Conservation (phyloP, 2,888 invertebrate species). For the Lepidochitona cinerea region DNA sequence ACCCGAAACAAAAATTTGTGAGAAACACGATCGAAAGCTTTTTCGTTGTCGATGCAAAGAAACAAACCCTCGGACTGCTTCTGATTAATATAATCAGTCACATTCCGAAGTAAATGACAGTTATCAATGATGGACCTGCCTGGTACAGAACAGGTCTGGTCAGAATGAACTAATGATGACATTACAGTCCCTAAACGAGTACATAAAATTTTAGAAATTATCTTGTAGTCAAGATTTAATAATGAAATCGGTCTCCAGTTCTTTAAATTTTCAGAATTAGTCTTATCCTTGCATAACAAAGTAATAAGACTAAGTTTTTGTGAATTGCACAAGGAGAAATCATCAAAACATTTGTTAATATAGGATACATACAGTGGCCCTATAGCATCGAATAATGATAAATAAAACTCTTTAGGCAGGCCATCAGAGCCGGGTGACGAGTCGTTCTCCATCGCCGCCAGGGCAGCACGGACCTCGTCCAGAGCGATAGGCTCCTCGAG, state of each 20-base stretch:
- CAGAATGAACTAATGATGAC: neutral
- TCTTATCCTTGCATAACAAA: neutral
- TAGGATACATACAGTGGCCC: neutral
- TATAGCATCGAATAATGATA: constrained; percentile 2
- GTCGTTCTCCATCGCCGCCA: constrained; percentile 2
- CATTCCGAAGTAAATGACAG: neutral
- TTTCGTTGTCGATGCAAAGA: neutral
- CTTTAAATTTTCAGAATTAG: neutral
- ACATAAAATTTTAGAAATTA: neutral
- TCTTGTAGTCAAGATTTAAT: neutral
- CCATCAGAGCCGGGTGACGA: constrained; percentile 8
- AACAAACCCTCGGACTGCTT: neutral
- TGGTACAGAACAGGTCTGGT: neutral
- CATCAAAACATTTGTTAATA: neutral
- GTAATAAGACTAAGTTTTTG: neutral
- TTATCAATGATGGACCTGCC: neutral
- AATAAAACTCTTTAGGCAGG: constrained; percentile 9
- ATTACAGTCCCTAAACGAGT: neutral
- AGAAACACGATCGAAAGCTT: neutral
- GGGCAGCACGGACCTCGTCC: neutral
- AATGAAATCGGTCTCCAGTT: neutral
- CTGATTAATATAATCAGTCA: neutral
- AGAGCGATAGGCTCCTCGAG: neutral
- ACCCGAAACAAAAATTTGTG: neutral
- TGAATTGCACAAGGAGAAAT: neutral